Evolutionary conservation across 1,140 invertebrate species (phyloP).

Genomic region (Hyles vespertilio): DNA sequence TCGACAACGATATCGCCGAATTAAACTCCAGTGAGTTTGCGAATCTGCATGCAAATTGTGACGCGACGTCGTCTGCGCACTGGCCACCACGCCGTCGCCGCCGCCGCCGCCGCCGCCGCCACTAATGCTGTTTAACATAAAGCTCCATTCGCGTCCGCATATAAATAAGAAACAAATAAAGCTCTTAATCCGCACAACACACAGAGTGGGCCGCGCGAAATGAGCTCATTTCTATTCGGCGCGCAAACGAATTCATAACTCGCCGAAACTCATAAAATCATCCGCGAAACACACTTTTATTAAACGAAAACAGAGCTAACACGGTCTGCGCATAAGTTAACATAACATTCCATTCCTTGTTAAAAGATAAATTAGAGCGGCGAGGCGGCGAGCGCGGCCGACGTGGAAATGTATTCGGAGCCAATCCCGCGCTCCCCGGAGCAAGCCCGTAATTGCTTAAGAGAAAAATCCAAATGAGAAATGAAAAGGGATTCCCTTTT

Average conservation of each 20-base stretch:
- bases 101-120: too few species aligned
- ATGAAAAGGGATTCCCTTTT: constrained; percentile 73
- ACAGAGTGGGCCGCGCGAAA: constrained; percentile 39
- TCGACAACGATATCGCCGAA: constrained; percentile 3
- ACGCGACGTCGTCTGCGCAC: too few species aligned
- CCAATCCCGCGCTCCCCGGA: constrained; percentile 59
- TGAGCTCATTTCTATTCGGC: constrained; percentile 69
- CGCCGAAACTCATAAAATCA: constrained; percentile 64
- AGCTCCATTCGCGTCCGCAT: constrained; percentile 9
- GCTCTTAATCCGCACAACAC: constrained; percentile 37
- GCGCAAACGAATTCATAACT: constrained; percentile 62
- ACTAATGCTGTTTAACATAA: too few species aligned
- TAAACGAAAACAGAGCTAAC: constrained; percentile 68
- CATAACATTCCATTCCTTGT: constrained; percentile 64
- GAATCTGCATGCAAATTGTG: too few species aligned
- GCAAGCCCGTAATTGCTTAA: constrained; percentile 71
- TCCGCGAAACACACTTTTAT: constrained; percentile 65
- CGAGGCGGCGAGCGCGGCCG: constrained; percentile 19
- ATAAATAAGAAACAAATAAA: constrained; percentile 53
- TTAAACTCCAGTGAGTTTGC: constrained; percentile 1
- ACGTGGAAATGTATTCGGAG: constrained; percentile 54
- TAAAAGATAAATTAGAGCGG: constrained; percentile 64
- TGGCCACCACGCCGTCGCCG: too few species aligned
- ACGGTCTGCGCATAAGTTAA: constrained; percentile 64
- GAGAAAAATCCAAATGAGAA: constrained; percentile 76